These are phyloP conservation scores for silkworm (Bombyx mori) DNA, from an alignment of 1,140 invertebrate species.

Conservation along the genomic window DNA sequence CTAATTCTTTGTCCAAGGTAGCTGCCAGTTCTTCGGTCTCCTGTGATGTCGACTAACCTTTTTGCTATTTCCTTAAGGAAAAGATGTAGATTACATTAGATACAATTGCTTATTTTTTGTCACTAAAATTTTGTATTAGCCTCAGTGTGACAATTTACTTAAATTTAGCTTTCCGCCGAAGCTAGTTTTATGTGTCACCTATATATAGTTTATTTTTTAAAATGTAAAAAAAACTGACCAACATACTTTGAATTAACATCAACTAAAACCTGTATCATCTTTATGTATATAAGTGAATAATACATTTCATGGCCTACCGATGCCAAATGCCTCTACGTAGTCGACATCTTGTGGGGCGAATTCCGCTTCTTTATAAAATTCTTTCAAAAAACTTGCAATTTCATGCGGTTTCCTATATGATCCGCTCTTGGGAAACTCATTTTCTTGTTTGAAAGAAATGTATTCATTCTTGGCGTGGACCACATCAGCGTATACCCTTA, in stretches of 20 bases:
- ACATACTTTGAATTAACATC: background rate
- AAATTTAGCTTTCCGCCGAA: background rate
- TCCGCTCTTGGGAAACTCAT: slow-evolving; percentile 29
- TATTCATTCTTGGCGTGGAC: slow-evolving; percentile 73
- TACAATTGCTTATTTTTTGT: background rate
- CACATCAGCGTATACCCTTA: slow-evolving; percentile 76
- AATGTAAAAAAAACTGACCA: background rate
- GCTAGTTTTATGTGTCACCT: background rate
- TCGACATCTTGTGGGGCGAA: slow-evolving; percentile 75
- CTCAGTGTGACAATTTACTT: background rate
- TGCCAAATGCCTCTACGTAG: slow-evolving; percentile 84
- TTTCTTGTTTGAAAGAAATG: background rate
- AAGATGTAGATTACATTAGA: background rate
- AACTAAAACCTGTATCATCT: background rate
- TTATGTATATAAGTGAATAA: background rate
- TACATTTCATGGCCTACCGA: slow-evolving; percentile 44
- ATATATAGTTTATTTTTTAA: background rate
- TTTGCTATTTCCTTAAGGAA: too few species aligned
- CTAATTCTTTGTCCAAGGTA: too few species aligned
- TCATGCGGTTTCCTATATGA: slow-evolving; percentile 69
- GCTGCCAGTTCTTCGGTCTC: too few species aligned
- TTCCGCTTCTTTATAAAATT: slow-evolving; percentile 75
- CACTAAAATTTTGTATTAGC: background rate
- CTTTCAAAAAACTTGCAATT: slow-evolving; percentile 72
- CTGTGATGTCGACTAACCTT: too few species aligned